Evolutionary conservation across 2,888 invertebrate genomes (phyloP), one percentile per base, ranked within the genome.

Genomic region (Hirudinaria manillensis): DNA sequence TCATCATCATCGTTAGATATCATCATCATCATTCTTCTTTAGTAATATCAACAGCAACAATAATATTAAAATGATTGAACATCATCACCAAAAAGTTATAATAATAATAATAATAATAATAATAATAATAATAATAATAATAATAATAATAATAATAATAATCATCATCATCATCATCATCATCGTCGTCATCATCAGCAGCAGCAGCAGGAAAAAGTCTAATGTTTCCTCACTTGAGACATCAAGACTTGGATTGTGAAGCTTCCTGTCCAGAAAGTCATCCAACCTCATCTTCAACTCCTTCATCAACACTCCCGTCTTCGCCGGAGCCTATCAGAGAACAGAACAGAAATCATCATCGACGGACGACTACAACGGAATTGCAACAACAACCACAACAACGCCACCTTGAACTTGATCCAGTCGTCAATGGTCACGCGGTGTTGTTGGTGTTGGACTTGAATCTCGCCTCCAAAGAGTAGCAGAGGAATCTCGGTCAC

Each of bases 241-340:
- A 77, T 80, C 78, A 13, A 82, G 74, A 53, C 77, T 32, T 3
- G 84, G 83, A 21, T 82, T 77, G 32, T 81, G 79, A 34, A 84
- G 78, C 73, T 84, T 84, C 45, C 77, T 78, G n/a, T 81, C 79
- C 70, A 84, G 76, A 24, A 84, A 76, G 36, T 80, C 78, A 78
- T 82, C 81, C 24, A 84, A 74, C 34, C 83, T 76, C 34, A 79
- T 78, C 61, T 84, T 73, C 66, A 84, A 78, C 75, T 84, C 84
- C 73, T 82, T 83, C 78, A 84, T 84, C 61, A 84, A 82, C 34
- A 84, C 84, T 7, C 82, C 83, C 45, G 83, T 83, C 75, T 81
- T 82, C 4, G 84, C 84, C 71, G 79, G 82, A 21, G 84, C 81
- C 82, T 83, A 77, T 13, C 78, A 78, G n/a, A 75, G 45, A 74